Evolutionary conservation across 2,113 vertebrate species (phyloP).

Genomic region (Stictonetta naevosa): DNA sequence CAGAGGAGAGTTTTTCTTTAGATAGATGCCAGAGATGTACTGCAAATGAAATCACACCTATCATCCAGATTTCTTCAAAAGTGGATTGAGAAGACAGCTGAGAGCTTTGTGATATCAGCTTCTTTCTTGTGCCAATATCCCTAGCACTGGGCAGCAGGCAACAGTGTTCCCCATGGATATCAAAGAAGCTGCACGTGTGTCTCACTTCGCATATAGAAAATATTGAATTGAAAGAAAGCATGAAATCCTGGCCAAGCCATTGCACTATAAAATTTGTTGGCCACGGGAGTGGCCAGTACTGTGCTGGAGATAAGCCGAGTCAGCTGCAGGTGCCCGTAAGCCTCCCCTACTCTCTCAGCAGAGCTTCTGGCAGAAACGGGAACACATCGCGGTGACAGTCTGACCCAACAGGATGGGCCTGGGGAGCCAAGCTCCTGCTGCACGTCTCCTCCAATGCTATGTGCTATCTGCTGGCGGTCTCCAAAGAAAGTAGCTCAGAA

Average conservation of each 20-base stretch:
- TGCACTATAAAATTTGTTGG: neutral
- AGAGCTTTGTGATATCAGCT: neutral
- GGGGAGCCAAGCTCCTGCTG: neutral
- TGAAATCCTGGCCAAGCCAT: neutral
- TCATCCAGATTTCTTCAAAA: neutral
- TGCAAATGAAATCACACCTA: neutral
- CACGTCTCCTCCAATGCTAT: accelerated
- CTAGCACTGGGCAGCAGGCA: neutral
- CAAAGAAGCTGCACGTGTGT: neutral
- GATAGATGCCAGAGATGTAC: neutral
- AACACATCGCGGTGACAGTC: neutral
- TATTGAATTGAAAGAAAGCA: neutral
- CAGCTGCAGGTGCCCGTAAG: neutral
- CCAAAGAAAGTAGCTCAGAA: neutral
- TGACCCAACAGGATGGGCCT: neutral
- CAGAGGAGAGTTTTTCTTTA: neutral
- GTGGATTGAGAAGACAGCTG: neutral
- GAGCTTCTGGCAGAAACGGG: neutral
- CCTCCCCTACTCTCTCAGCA: neutral
- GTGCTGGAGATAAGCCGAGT: neutral
- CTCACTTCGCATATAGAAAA: neutral
- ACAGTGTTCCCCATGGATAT: neutral
- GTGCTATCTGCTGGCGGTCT: accelerated
- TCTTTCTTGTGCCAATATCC: neutral
- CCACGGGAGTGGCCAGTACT: neutral